Base-by-base conservation (phyloP, 1,140 invertebrate species). In the Leptinotarsa defecta region DNA sequence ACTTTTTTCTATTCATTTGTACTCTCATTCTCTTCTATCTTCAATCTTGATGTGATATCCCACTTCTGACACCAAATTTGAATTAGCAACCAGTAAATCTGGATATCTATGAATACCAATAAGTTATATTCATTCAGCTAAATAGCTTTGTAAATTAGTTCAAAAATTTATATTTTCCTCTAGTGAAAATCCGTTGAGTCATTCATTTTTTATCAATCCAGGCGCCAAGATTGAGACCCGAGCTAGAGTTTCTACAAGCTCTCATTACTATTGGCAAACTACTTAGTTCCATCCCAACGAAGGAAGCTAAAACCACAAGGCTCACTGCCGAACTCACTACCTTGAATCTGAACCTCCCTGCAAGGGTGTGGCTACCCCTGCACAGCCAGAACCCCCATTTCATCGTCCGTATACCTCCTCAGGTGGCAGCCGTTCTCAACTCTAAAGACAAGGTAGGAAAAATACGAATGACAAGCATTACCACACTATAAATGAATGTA, bases 291-390 rank as follows among this genome's bases (percentile, higher is more conserved):
- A 91, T 98, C 79, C 92, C 94, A 3, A 96, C 95, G n/a, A 99
- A 99, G 86, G 96, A 98, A 87, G 92, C 94, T 68, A 95, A 97
- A 87, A 98, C 94, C 67, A 91, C 93, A 76, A 91, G 95, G 79
- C 88, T 99, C 65, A 91, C 97, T 72, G 96, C 96, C 24, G 97
- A 98, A 85, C 87, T 99, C 72, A 94, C 94, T 77, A 91, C 95
- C 79, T 87, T 99, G 61, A 99, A 99, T 88, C 89, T 98, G 73
- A 99, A 99, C 89, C 88, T 99, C 76, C 98, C 98, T 3, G 97
- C 98, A 1, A 88, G 97, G 75, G 98, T 99, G 71, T 99, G 98
- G 97, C 87, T 99, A 75, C 98, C 98, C 17, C 89, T 99, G 52
- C 90, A 93, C 81, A 89, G 89, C 78, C 86, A 87, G 73, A 85